A percentile compares a stretch with the other conserved stretches of the same genome.
These are phyloP conservation scores for Dryobota labecula DNA, from an alignment of 2,888 invertebrate genomes.

Conservation along the genomic window DNA sequence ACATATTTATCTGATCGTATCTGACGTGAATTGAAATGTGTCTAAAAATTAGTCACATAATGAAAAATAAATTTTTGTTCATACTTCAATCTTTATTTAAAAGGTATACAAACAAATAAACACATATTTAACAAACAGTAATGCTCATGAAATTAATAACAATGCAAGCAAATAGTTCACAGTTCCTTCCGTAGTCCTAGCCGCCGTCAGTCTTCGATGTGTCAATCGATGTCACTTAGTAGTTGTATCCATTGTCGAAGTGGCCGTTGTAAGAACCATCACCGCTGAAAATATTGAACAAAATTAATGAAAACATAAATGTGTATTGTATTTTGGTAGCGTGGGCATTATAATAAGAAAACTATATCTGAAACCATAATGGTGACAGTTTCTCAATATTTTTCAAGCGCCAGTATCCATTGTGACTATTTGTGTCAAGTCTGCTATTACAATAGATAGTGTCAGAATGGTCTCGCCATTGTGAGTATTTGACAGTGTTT, in stretches of 20 bases:
- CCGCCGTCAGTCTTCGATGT: slow-evolving; percentile 13
- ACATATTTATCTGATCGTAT: no score
- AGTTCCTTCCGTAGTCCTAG: not conserved
- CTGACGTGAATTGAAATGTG: no score
- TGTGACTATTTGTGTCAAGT: no score
- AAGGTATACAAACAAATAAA: slow-evolving; percentile 50
- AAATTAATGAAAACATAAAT: slow-evolving; percentile 20
- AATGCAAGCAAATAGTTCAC: not conserved
- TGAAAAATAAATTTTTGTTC: not conserved
- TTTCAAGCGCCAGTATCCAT: not conserved
- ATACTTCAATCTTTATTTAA: slow-evolving; percentile 65
- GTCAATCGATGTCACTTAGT: slow-evolving; percentile 54
- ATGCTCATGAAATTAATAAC: slow-evolving; percentile 40
- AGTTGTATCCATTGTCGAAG: slow-evolving; percentile 74
- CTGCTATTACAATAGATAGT: no score
- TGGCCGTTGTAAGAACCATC: slow-evolving; percentile 74
- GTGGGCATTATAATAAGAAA: no score
- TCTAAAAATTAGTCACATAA: no score
- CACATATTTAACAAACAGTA: slow-evolving; percentile 60
- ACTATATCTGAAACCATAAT: no score
- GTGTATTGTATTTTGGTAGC: no score
- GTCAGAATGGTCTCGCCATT: no score
- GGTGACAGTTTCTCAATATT: not conserved
- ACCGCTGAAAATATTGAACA: slow-evolving; percentile 67
- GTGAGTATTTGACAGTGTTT: no score